These are phyloP conservation scores for Agrenia bidenticulata DNA, from an alignment of 2,888 invertebrate genomes.

Conservation along the genomic window DNA sequence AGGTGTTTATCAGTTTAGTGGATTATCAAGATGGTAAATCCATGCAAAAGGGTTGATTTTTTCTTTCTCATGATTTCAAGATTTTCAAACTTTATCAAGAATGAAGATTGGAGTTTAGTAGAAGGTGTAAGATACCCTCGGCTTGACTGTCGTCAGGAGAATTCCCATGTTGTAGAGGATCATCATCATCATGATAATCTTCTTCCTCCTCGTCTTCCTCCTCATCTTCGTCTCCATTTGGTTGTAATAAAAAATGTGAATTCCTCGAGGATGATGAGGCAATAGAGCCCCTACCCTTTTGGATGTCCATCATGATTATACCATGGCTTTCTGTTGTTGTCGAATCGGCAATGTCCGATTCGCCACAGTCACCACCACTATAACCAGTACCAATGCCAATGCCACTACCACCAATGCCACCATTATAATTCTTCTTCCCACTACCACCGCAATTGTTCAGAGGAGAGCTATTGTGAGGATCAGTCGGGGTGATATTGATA, in stretches of 20 bases:
- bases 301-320: neutral
- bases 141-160: neutral
- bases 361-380: neutral
- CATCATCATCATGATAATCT: conserved; percentile 18
- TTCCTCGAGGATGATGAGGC: conserved; percentile 8
- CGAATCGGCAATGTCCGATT: conserved; percentile 48
- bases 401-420: conserved; percentile 8
- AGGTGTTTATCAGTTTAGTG: too few species aligned
- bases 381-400: conserved; percentile 9
- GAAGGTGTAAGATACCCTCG: neutral
- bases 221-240: conserved; percentile 23
- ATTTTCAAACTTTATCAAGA: too few species aligned
- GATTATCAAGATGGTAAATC: too few species aligned
- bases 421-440: conserved; percentile 15
- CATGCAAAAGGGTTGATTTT: too few species aligned
- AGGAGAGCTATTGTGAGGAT: neutral
- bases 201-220: conserved; percentile 32
- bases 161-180: neutral
- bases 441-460: neutral
- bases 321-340: conserved; percentile 24
- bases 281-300: neutral
- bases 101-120: too few species aligned
- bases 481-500: neutral
- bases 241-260: conserved; percentile 9
- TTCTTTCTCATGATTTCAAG: too few species aligned